phyloP scores from a whole-genome alignment of 2,888 invertebrate species.

The Diaphora mendica region DNA sequence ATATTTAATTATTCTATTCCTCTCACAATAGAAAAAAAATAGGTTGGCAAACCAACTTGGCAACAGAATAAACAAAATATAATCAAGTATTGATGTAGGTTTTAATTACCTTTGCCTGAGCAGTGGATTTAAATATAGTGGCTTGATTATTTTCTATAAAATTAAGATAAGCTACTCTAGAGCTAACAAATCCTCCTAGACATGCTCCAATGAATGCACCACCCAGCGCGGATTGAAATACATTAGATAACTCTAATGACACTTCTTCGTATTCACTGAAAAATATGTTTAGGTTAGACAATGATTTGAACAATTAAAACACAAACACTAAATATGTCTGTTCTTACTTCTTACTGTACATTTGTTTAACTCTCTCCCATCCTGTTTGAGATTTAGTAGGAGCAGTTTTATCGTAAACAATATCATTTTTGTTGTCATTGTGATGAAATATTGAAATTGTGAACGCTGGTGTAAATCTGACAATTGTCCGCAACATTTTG shows the following conservation, averaged over 20 bases:
- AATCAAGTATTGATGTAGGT: background rate
- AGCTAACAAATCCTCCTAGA: conserved; percentile 88
- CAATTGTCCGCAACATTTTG: conserved; percentile 65
- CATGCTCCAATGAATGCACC: conserved; percentile 88
- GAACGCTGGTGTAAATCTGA: conserved; percentile 67
- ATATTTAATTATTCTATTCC: no score
- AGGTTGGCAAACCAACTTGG: background rate
- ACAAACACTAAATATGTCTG: background rate
- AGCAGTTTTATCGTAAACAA: conserved; percentile 50
- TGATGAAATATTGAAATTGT: conserved; percentile 61
- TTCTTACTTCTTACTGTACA: conserved; percentile 80
- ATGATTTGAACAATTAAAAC: background rate
- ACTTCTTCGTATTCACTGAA: conserved; percentile 89
- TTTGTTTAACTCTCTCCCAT: conserved; percentile 80
- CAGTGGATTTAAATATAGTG: conserved; percentile 88
- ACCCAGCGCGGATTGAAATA: conserved; percentile 86
- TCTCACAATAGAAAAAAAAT: background rate
- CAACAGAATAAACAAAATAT: background rate
- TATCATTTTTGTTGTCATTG: conserved; percentile 57
- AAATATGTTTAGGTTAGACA: background rate
- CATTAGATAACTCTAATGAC: conserved; percentile 87
- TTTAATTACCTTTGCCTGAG: conserved; percentile 89
- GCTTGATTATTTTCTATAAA: conserved; percentile 92
- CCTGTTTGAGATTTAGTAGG: conserved; percentile 66
- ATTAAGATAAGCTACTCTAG: conserved; percentile 87